phyloP scores from a whole-genome alignment of 2,797 vertebrate genomes.

The Lepilemur septentrionalis region DNA sequence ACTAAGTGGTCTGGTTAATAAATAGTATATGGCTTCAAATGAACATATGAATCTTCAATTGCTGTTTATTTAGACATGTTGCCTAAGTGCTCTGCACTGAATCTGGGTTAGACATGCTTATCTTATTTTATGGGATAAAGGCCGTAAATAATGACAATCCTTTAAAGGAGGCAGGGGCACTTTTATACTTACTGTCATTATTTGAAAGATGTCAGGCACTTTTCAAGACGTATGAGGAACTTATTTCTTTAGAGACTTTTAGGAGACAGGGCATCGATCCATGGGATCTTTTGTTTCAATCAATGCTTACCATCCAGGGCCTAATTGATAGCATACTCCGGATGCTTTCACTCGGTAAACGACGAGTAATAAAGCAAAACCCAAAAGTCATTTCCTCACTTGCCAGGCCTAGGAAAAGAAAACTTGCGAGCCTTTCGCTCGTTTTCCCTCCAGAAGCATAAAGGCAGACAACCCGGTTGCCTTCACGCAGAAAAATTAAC shows the following conservation, averaged over 20 bases:
- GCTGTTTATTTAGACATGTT: neutral
- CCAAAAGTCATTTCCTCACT: neutral
- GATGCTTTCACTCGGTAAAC: neutral
- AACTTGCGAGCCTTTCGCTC: rapidly evolving
- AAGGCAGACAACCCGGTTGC: rapidly evolving
- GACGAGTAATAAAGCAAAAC: neutral
- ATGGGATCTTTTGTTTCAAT: neutral
- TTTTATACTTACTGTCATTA: neutral
- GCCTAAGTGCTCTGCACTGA: neutral
- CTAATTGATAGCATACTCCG: neutral
- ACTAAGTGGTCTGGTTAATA: neutral
- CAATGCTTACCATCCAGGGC: neutral
- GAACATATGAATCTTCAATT: neutral
- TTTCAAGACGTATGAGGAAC: neutral
- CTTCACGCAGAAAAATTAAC: rapidly evolving
- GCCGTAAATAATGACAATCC: neutral
- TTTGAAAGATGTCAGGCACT: neutral
- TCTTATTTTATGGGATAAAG: neutral
- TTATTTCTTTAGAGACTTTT: neutral
- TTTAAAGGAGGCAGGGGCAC: neutral
- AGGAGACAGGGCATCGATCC: neutral
- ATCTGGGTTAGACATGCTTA: neutral
- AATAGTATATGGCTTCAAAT: neutral
- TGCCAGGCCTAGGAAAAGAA: neutral
- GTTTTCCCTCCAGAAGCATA: rapidly evolving